Percentiles rank a stretch among this genome's conserved stretches.
These are phyloP conservation scores for Homalodisca vitripennis DNA, from an alignment of 1,140 invertebrate genomes.

Conservation along the genomic window DNA sequence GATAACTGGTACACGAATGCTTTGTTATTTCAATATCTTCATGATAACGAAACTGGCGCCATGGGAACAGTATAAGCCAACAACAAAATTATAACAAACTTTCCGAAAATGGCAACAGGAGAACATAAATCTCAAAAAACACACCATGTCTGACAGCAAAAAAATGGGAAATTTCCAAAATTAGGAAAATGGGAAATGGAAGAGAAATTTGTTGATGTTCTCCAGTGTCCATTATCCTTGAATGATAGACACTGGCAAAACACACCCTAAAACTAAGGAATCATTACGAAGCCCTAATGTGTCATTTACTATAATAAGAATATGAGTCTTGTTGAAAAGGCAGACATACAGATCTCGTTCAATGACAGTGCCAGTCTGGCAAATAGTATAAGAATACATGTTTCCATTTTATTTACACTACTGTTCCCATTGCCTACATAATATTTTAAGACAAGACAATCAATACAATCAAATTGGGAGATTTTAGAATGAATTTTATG, in stretches of 20 bases:
- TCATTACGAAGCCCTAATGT: slow-evolving; percentile 42
- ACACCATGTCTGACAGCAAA: not conserved
- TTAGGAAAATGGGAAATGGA: too few species aligned
- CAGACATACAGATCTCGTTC: slow-evolving; percentile 44
- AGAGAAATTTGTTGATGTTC: slow-evolving; percentile 43
- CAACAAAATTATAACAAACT: not conserved
- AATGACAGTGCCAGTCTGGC: slow-evolving; percentile 41
- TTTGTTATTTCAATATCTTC: not conserved
- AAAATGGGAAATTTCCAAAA: slow-evolving; percentile 42
- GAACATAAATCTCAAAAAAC: not conserved
- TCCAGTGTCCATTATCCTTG: slow-evolving; percentile 39
- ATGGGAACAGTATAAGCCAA: not conserved
- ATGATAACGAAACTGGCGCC: not conserved
- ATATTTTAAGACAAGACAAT: not conserved
- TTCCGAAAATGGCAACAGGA: not conserved
- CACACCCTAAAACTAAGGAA: slow-evolving; percentile 4
- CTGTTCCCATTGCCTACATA: not conserved
- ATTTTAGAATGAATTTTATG: not conserved
- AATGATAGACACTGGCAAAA: slow-evolving; percentile 34
- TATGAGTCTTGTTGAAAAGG: slow-evolving; percentile 46
- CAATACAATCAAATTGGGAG: not conserved
- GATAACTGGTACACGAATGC: not conserved
- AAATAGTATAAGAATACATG: slow-evolving; percentile 48
- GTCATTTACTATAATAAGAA: slow-evolving; percentile 46
- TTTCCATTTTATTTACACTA: slow-evolving; percentile 41